Evolutionary conservation across 1,140 invertebrate species (phyloP), one percentile per base, ranked within the genome.

Genomic region (Limonius californicus): DNA sequence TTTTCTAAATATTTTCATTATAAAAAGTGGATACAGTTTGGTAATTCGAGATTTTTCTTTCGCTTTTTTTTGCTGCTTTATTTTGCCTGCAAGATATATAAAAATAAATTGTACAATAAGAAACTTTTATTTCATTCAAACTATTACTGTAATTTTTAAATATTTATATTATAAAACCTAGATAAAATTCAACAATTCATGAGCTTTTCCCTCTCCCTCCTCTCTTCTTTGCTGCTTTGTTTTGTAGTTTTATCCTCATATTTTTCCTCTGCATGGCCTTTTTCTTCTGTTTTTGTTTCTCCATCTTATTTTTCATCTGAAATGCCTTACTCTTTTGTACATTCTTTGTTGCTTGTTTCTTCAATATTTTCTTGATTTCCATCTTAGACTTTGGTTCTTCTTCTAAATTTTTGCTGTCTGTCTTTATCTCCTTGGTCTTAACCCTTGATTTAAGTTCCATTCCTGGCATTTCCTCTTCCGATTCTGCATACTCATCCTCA

Each of bases 291-390:
- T 82, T 79, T 39, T 81, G 71, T 63, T 80, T 79, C 50, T 89
- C 87, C 2, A 89, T 70, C 72, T 84, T 86, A 65, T 84, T 85
- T 69, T 89, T 89, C 72, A 81, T 82, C 78, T 88, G 84, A 72
- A 89, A 90, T 2, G 82, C 80, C 80, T 88, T 89, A 71, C 87
- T 90, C 61, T 87, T 87, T 70, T 88, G 81, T 7, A 89, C 78
- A 71, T 83, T 84, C 65, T 87, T 85, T 4, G 85, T 80, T 0
- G 87, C 85, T 72, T 85, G 82, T 56, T 83, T 83, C 67, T 87
- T 88, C 30, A 88, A 79, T 63, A 83, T 76, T 70, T 77, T 83
- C 63, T 88, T 87, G 1, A 89, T 72, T 64, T 88, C 84, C 9
- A 12, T 14, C 18, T 55, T 55, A 21, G 53, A 55, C 7, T 19